Conservation (phyloP, 2,797 vertebrate genomes). For the Crypturellus tataupa region DNA sequence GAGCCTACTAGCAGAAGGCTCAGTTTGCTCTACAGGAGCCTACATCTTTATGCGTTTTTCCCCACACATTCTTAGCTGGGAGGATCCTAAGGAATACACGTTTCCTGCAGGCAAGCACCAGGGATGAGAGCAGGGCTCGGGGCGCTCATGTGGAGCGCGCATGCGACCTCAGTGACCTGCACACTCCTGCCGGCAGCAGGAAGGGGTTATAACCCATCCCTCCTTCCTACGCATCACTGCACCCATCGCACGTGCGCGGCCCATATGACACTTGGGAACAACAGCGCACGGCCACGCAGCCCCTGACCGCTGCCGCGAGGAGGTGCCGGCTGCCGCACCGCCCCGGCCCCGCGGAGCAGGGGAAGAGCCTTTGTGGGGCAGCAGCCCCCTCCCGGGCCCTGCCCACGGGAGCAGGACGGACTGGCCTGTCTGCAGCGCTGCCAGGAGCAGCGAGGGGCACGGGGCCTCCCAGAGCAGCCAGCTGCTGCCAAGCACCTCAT, state of each 20-base stretch:
- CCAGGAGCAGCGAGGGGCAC: fast-evolving
- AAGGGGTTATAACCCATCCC: fast-evolving
- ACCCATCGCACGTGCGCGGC: fast-evolving
- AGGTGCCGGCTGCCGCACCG: neutral
- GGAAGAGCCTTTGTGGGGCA: neutral
- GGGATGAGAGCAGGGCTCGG: too few species aligned
- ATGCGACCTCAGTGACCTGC: too few species aligned
- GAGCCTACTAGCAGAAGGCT: neutral
- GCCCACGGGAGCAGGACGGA: too few species aligned
- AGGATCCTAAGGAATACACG: neutral
- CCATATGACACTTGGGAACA: neutral
- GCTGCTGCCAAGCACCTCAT: neutral
- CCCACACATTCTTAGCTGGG: neutral
- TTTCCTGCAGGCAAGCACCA: too few species aligned
- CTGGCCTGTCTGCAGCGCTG: neutral
- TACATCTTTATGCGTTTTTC: neutral
- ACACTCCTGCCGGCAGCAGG: neutral
- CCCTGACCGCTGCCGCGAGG: neutral
- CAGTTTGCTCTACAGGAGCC: neutral
- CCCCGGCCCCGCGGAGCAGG: fast-evolving
- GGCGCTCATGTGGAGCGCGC: too few species aligned
- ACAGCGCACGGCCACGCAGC: fast-evolving
- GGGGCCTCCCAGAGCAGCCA: neutral
- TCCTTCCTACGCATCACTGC: neutral
- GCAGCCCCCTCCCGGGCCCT: neutral